Percentiles rank a stretch among this genome's conserved stretches.
These are phyloP conservation scores for Echiichthys vipera DNA, from an alignment of 2,797 vertebrate species.

Conservation along the genomic window DNA sequence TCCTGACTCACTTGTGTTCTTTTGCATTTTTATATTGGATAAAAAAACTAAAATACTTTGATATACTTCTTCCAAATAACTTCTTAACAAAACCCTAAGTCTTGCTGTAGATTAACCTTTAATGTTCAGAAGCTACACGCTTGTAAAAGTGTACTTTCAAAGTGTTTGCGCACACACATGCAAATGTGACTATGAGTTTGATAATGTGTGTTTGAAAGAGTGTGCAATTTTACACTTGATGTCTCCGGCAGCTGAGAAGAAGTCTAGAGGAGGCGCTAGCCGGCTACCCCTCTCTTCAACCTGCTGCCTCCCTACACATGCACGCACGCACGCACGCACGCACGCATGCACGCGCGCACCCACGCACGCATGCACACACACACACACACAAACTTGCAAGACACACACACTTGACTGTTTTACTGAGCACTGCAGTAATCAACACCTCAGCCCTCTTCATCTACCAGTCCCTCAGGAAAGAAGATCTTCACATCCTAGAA, in stretches of 20 bases:
- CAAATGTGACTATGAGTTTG: slow-evolving; percentile 39
- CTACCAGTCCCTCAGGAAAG: slow-evolving; percentile 66
- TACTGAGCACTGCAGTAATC: slow-evolving; percentile 76
- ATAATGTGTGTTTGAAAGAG: slow-evolving; percentile 65
- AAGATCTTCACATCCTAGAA: slow-evolving; percentile 63
- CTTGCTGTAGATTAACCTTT: background rate
- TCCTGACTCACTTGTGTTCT: too few relatives aligned
- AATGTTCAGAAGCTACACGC: background rate
- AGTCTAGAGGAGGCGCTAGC: slow-evolving; percentile 56
- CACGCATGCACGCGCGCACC: slow-evolving; percentile 33
- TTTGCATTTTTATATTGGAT: background rate
- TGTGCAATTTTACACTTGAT: slow-evolving; percentile 83
- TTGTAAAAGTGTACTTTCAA: slow-evolving; percentile 11
- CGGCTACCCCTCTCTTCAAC: slow-evolving; percentile 68
- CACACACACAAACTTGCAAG: slow-evolving; percentile 20
- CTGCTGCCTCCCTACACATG: slow-evolving; percentile 35
- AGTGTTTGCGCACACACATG: slow-evolving; percentile 18
- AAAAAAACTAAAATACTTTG: slow-evolving; percentile 1
- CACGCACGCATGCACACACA: background rate
- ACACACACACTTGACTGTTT: slow-evolving; percentile 61
- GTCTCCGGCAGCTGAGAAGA: slow-evolving; percentile 66
- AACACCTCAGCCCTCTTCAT: slow-evolving; percentile 78
- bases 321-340: slow-evolving; percentile 19
- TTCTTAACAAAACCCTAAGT: background rate
- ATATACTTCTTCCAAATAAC: background rate